A percentile compares a stretch with the other conserved stretches of the same genome.
These are phyloP conservation scores for Conus canariensis DNA, from an alignment of 2,888 invertebrate genomes.

Conservation along the genomic window DNA sequence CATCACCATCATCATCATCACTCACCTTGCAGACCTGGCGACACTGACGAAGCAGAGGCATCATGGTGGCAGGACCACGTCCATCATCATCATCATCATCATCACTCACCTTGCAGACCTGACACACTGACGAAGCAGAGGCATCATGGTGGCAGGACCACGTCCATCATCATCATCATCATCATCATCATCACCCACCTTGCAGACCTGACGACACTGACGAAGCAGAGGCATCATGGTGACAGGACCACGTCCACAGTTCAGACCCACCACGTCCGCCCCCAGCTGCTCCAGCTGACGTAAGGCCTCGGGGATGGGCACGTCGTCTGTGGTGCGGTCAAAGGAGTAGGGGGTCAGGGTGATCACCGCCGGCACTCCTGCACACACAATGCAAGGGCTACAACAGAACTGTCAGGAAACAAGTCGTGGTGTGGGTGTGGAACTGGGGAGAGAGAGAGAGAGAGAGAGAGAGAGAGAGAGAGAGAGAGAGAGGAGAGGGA, in stretches of 20 bases:
- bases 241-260: conserved; percentile 72
- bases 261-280: conserved; percentile 74
- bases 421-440: too few relatives aligned
- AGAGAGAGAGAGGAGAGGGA: too few relatives aligned
- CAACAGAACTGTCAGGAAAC: too few relatives aligned
- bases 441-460: too few relatives aligned
- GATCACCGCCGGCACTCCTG: conserved; percentile 72
- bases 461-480: too few relatives aligned
- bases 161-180: conserved; percentile 3
- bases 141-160: conserved; percentile 59
- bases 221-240: conserved; percentile 67
- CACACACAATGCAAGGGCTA: neutral
- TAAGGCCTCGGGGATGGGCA: conserved; percentile 65
- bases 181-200: neutral
- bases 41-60: conserved; percentile 60
- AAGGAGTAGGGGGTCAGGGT: conserved; percentile 56
- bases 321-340: conserved; percentile 60
- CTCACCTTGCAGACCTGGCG: neutral
- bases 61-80: conserved; percentile 34
- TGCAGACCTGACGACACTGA: conserved; percentile 63
- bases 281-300: conserved; percentile 68
- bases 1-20: conserved; percentile 22
- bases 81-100: conserved; percentile 27
- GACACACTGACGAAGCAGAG: conserved; percentile 63
- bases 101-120: conserved; percentile 65